Evolutionary conservation across 2,888 invertebrate species (phyloP).

Genomic region (Meghimatium bilineatum): DNA sequence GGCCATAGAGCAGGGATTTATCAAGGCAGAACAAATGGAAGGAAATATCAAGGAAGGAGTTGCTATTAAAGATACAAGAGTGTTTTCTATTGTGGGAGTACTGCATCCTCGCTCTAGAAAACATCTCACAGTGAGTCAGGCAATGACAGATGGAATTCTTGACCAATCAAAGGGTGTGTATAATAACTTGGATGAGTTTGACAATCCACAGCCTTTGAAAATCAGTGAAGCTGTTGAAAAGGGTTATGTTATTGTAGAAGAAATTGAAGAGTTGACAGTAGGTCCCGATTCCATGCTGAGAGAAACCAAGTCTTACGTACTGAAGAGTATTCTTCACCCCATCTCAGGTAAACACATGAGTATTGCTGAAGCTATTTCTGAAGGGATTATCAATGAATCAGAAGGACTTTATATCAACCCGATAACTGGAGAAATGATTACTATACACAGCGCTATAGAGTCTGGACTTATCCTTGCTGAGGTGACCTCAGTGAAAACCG

Average conservation of each 20-base stretch:
- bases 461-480: conserved; percentile 83
- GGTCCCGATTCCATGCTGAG: conserved; percentile 86
- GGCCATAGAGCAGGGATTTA: conserved; percentile 87
- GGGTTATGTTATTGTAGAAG: conserved; percentile 84
- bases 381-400: conserved; percentile 91
- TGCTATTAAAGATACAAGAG: conserved; percentile 81
- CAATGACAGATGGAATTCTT: conserved; percentile 84
- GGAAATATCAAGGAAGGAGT: conserved; percentile 84
- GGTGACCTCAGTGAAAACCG: conserved; percentile 79
- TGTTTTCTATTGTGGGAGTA: conserved; percentile 87
- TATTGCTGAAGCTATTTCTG: conserved; percentile 92
- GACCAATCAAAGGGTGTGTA: conserved; percentile 82
- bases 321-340: conserved; percentile 82
- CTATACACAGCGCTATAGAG: conserved; percentile 89
- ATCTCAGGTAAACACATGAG: conserved; percentile 84
- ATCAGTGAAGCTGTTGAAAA: conserved; percentile 89
- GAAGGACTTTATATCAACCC: conserved; percentile 82
- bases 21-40: conserved; percentile 88
- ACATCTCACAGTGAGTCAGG: conserved; percentile 83
- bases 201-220: conserved; percentile 85
- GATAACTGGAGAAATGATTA: conserved; percentile 86
- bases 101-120: conserved; percentile 93
- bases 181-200: conserved; percentile 75
- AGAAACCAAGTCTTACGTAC: conserved; percentile 69
- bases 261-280: conserved; percentile 91